phyloP scores from a whole-genome alignment of 2,113 vertebrate genomes.

The Pomatostomus ruficeps region DNA sequence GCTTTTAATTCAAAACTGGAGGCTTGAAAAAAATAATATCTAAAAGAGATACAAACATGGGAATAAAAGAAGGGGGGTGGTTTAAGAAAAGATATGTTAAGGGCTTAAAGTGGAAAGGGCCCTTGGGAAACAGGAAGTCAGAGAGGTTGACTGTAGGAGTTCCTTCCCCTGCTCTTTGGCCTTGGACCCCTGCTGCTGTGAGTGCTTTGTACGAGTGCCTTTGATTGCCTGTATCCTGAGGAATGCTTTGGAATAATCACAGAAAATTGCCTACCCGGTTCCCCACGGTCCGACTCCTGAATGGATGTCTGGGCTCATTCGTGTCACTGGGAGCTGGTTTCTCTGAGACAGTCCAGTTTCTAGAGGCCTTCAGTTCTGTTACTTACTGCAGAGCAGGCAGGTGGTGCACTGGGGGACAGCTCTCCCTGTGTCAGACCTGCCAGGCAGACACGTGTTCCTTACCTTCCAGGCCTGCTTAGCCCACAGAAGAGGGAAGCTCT shows the following conservation, averaged over 20 bases:
- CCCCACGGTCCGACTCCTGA: no score
- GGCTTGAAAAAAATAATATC: background rate
- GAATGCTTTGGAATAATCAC: background rate
- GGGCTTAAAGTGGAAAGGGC: background rate
- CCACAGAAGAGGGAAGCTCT: constrained; percentile 90
- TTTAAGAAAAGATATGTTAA: background rate
- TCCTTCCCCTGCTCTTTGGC: background rate
- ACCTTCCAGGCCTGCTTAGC: constrained; percentile 83
- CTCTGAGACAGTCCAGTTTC: background rate
- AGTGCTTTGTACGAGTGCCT: background rate
- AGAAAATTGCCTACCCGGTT: background rate
- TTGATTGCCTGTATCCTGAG: background rate
- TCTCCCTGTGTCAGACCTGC: background rate
- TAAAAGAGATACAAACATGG: background rate
- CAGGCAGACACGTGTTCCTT: background rate
- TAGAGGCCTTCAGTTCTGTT: background rate
- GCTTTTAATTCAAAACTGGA: background rate
- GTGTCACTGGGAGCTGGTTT: background rate
- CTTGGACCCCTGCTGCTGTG: background rate
- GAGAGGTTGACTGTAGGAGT: background rate
- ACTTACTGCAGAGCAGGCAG: background rate
- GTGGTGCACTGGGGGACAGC: background rate
- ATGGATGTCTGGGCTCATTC: background rate
- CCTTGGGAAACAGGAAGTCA: background rate
- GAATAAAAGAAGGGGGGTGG: fast-evolving